These are phyloP conservation scores for Stomorhina lunata DNA, from an alignment of 2,888 invertebrate species.

Conservation along the genomic window DNA sequence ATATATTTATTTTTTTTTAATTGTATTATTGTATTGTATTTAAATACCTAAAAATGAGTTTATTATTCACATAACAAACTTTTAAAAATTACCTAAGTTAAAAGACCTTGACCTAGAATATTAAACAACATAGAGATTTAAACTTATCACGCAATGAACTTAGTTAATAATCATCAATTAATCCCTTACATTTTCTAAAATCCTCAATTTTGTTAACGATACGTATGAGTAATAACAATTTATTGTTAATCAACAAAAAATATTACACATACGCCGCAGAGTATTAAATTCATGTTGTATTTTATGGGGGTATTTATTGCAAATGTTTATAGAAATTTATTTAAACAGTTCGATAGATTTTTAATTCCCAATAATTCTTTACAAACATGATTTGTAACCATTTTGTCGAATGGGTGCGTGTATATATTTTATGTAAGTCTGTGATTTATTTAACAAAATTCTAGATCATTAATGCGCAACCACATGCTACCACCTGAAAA, in stretches of 20 bases:
- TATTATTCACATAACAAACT: too few species aligned
- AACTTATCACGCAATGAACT: background rate
- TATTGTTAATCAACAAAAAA: background rate
- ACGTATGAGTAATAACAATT: constrained; percentile 7
- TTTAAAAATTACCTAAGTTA: too few species aligned
- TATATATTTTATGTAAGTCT: background rate
- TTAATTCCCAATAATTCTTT: background rate
- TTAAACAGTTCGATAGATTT: background rate
- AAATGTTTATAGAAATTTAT: too few species aligned
- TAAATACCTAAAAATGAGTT: too few species aligned
- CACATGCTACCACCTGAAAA: constrained; percentile 1
- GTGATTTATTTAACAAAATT: constrained; percentile 13
- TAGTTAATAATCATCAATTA: background rate
- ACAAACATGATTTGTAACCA: background rate
- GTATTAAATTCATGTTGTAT: too few species aligned
- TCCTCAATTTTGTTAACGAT: too few species aligned
- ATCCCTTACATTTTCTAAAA: background rate
- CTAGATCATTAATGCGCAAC: constrained; percentile 21
- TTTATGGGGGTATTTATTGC: too few species aligned
- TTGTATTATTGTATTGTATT: too few species aligned
- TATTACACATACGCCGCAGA: background rate
- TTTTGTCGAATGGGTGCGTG: background rate
- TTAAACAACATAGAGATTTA: background rate
- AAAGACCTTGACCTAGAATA: background rate
- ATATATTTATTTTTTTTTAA: too few species aligned